These are phyloP conservation scores for Rhodophaea formosa DNA, from an alignment of 2,888 invertebrate species.

Conservation along the genomic window DNA sequence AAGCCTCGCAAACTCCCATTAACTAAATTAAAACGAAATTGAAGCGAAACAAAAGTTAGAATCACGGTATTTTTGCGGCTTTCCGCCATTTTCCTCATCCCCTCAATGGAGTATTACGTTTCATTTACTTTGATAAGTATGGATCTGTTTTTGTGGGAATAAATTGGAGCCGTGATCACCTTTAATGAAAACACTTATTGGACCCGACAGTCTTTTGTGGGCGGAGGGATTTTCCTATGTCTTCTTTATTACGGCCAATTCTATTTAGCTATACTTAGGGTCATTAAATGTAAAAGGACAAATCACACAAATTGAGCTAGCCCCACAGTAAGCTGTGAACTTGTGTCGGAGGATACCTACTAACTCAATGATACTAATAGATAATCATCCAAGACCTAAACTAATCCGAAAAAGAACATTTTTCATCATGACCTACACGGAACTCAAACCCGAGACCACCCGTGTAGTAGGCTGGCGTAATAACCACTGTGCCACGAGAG, in stretches of 20 bases:
- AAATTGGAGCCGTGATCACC: background rate
- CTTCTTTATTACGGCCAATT: background rate
- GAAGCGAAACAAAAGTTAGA: constrained; percentile 17
- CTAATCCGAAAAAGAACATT: no score
- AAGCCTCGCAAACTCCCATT: constrained; percentile 6
- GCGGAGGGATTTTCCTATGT: background rate
- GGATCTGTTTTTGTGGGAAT: constrained; percentile 3
- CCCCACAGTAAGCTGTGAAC: no score
- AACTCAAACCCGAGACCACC: no score
- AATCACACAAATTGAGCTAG: no score
- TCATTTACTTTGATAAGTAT: constrained; percentile 8
- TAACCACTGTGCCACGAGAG: no score
- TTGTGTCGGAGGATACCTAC: no score
- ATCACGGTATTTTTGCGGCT: constrained; percentile 13
- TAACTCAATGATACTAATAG: no score
- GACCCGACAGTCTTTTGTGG: background rate
- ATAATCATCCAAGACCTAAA: no score
- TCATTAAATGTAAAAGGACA: no score
- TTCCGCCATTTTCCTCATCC: constrained; percentile 1
- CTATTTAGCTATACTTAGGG: no score
- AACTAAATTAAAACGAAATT: constrained; percentile 16
- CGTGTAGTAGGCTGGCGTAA: no score
- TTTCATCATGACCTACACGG: no score
- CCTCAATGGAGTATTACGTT: constrained; percentile 7
- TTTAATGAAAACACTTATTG: constrained; percentile 8